Evolutionary conservation across 2,113 vertebrate species (phyloP), one percentile per base, ranked within the genome.

Genomic region (Gobius niger): DNA sequence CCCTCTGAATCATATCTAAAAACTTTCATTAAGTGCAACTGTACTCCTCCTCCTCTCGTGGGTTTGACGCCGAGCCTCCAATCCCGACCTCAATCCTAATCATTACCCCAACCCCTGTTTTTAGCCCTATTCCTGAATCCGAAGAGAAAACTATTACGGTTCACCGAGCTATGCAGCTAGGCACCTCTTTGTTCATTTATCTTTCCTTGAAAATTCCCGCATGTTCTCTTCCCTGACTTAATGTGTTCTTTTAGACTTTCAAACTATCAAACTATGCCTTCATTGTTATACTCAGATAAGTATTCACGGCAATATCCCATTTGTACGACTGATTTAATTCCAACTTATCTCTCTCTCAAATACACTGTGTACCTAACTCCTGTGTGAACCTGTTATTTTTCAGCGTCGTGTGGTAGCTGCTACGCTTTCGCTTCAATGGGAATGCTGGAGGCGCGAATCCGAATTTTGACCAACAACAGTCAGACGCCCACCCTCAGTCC

Each of bases 391-490:
- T 72, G 3, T 57, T 54, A 6, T 76, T 15, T 79, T 78, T 64
- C 68, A 98, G 97, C 15, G 0, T 72, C 91, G 0, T 99, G 98
- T 79, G 97, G 97, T 7, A 98, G 97, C 90, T 98, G 97, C 83
- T 99, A 99, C 0, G 92, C 96, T 0, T 99, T 99, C 76, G 91
- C 98, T 61, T 87, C 96, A 8, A 91, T 97, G 95, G 97, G 91
- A 49, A 99, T 99, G 97, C 79, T 99, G 68, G 98, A 98, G 86
- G 85, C 97, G 61, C 93, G 98, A 44, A 83, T 99, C 73, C 93
- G 96, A 46, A 91, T 99, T 77, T 89, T 91, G 64, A 97, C 95
- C 63, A 98, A 96, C 85, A 98, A 96, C 85, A 93, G 91, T 0
- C 92, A 96, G 68, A 85, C 83, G 1, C 96, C 97, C 0, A 59